These are phyloP conservation scores for Sphyrna mokarran DNA, from an alignment of 2,113 vertebrate species.

Conservation along the genomic window DNA sequence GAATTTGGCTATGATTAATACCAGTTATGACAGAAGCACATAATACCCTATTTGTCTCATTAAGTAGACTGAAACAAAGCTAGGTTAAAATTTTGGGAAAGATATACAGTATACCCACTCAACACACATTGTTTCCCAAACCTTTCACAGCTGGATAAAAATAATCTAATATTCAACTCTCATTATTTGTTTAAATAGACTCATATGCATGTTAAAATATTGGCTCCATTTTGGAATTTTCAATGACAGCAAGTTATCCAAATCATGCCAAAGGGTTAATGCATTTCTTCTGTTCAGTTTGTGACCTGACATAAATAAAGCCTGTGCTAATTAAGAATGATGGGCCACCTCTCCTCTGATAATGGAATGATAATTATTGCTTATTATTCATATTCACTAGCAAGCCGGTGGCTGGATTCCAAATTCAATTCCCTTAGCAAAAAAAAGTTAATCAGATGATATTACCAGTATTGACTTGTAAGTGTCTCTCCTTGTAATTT, in stretches of 20 bases:
- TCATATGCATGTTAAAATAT: background rate
- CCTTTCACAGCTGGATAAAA: background rate
- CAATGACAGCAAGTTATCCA: background rate
- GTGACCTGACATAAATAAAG: slow-evolving; percentile 40
- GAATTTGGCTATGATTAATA: background rate
- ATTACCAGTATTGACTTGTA: slow-evolving; percentile 40
- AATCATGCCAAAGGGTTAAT: background rate
- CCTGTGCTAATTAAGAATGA: slow-evolving; percentile 53
- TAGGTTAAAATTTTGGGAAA: background rate
- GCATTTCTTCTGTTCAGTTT: slow-evolving; percentile 12
- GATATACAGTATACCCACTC: background rate
- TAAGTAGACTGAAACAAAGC: background rate
- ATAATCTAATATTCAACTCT: background rate
- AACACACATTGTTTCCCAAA: background rate
- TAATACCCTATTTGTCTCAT: background rate
- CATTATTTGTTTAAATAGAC: slow-evolving; percentile 20
- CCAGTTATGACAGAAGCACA: background rate
- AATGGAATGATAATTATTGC: slow-evolving; percentile 55
- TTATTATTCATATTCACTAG: slow-evolving; percentile 58
- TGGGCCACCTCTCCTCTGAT: slow-evolving; percentile 46
- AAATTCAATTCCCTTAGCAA: slow-evolving; percentile 52
- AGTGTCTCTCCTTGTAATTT: background rate
- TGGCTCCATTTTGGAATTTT: background rate
- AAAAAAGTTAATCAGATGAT: slow-evolving; percentile 43
- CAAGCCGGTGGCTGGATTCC: slow-evolving; percentile 52